Evolutionary conservation across 2,888 invertebrate genomes (phyloP), one percentile per base, ranked within the genome.

Genomic region (Bellardia bayeri): DNA sequence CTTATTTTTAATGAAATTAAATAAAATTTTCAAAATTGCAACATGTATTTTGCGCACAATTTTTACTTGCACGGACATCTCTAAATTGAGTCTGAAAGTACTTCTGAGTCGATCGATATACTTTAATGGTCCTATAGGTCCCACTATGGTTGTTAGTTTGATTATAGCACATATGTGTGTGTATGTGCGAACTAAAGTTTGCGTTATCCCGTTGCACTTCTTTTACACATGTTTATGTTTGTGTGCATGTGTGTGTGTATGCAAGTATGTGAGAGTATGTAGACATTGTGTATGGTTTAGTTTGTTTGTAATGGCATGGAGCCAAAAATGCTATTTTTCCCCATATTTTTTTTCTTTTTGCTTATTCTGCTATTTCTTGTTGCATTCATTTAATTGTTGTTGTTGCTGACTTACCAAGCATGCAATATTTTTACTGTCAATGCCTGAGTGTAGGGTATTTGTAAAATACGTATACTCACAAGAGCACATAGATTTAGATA

Each of bases 271-370:
- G 45, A 66, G 30, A 42, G 49, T 76, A 58, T 72, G 54, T 49
- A 23, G 49, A 61, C 63, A 68, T 71, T 63, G 16, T 45, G 42
- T 49, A 51, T 68, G 23, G 6, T 75, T 75, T 30, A 64, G 75
- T 83, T 82, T 75, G 75, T 83, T 82, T 75, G 56, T 82, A 56
- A 63, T 86, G 86, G 83, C 75, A 76, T 71, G 56, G 33, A 80
- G 83, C 86, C 83, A 86, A 75, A 82, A 56, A 54, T 63, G 23
- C 40, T 49, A 42, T 72, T 71, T 66, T 68, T 13, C 45, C 49
- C 16, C 23, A 68, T 69, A 16, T 61, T 72, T 45, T 16, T 81
- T 54, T 45, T 30, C 1, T 58, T 76, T 30, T 63, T 76, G 4
- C 7, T 78, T 68, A 23, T 74, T 56, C 58, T 82, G 40, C 58